These are phyloP conservation scores for Thumatha senex DNA, from an alignment of 2,888 invertebrate genomes.

Conservation along the genomic window DNA sequence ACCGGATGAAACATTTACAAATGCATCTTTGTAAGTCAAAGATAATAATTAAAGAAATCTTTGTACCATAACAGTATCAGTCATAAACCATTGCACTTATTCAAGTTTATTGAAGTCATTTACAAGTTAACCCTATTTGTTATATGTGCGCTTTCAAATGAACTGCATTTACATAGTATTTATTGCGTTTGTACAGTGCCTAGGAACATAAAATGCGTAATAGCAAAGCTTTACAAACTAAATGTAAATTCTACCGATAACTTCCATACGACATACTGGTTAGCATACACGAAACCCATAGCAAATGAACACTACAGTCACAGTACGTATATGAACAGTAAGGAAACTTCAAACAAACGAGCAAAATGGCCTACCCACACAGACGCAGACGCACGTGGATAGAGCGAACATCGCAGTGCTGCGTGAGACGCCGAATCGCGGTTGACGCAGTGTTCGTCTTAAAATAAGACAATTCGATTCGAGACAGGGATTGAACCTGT, in stretches of 20 bases:
- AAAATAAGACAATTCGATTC: too few relatives aligned
- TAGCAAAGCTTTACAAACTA: constrained; percentile 5
- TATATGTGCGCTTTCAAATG: neutral
- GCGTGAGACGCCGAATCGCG: too few relatives aligned
- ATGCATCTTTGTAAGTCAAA: too few relatives aligned
- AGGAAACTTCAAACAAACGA: too few relatives aligned
- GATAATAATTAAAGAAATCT: neutral
- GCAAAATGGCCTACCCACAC: too few relatives aligned
- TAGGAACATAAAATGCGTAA: constrained; percentile 1
- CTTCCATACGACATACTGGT: constrained; percentile 9
- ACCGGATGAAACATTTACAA: too few relatives aligned
- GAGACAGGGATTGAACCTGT: too few relatives aligned
- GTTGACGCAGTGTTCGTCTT: too few relatives aligned
- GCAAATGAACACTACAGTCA: constrained; percentile 24
- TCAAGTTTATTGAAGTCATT: neutral
- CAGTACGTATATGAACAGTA: too few relatives aligned
- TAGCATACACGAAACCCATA: constrained; percentile 13
- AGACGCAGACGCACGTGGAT: too few relatives aligned
- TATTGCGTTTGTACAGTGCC: constrained; percentile 1
- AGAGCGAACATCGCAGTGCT: too few relatives aligned
- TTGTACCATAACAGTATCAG: neutral
- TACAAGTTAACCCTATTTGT: neutral
- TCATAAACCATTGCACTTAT: neutral
- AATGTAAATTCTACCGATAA: constrained; percentile 11
- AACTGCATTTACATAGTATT: constrained; percentile 1